Evolutionary conservation across 2,113 vertebrate species (phyloP).

Genomic region (Forbesichthys papilliferus): DNA sequence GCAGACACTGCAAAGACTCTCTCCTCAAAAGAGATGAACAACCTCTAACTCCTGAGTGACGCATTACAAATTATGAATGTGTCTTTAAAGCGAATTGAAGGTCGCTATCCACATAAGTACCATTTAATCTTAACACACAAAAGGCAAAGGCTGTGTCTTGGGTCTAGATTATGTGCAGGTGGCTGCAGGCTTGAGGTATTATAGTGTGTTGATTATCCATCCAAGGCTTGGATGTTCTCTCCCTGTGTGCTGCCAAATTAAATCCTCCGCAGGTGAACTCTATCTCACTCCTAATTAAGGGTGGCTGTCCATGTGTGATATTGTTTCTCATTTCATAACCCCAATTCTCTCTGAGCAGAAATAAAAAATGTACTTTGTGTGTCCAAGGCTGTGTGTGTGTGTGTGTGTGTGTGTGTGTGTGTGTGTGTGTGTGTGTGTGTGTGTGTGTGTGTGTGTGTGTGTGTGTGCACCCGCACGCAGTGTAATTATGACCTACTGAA

Average conservation of each 20-base stretch:
- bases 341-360: slow-evolving; percentile 29
- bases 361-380: slow-evolving; percentile 3
- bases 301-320: slow-evolving; percentile 59
- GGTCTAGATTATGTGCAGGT: slow-evolving; percentile 27
- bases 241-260: slow-evolving; percentile 36
- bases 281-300: slow-evolving; percentile 60
- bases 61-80: slow-evolving; percentile 43
- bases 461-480: background rate
- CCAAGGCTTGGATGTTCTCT: slow-evolving; percentile 46
- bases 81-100: slow-evolving; percentile 50
- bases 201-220: slow-evolving; percentile 47
- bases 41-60: slow-evolving; percentile 31
- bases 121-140: slow-evolving; percentile 51
- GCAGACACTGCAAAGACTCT: background rate
- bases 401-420: no score
- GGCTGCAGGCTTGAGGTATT: slow-evolving; percentile 41
- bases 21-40: slow-evolving; percentile 21
- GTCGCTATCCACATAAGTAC: slow-evolving; percentile 38
- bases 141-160: slow-evolving; percentile 33
- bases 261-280: slow-evolving; percentile 55
- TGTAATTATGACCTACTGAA: no score
- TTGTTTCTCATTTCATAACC: slow-evolving; percentile 51
- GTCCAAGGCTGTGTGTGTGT: slow-evolving; percentile 12
- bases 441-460: slow-evolving; percentile 5
- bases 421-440: slow-evolving; percentile 3